phyloP scores from a whole-genome alignment of 2,888 invertebrate genomes.

The Endotricha flammealis region DNA sequence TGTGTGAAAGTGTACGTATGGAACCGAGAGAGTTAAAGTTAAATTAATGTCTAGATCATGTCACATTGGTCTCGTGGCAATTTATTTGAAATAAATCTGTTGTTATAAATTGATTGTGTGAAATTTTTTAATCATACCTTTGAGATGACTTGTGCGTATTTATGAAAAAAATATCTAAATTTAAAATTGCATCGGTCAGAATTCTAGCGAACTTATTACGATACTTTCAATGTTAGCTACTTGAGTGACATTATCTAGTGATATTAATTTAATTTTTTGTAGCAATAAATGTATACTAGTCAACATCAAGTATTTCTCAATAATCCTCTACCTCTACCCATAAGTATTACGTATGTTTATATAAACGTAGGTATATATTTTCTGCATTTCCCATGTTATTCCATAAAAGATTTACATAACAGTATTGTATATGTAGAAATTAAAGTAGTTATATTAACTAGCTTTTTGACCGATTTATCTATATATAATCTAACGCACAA shows the following conservation, averaged over 20 bases:
- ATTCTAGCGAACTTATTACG: constrained; percentile 53
- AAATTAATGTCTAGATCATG: constrained; percentile 80
- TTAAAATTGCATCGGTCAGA: constrained; percentile 60
- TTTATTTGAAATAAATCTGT: constrained; percentile 77
- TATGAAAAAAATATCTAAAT: constrained; percentile 28
- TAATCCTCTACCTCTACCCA: constrained; percentile 45
- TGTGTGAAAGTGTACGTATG: constrained; percentile 74
- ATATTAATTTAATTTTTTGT: constrained; percentile 72
- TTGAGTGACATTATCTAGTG: constrained; percentile 75
- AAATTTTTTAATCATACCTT: constrained; percentile 67
- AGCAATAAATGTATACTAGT: constrained; percentile 68
- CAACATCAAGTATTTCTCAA: constrained; percentile 60
- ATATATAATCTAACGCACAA: constrained; percentile 71
- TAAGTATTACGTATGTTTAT: constrained; percentile 41
- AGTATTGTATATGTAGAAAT: constrained; percentile 51
- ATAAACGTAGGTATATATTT: constrained; percentile 34
- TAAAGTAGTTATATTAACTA: constrained; percentile 58
- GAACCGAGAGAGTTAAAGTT: constrained; percentile 67
- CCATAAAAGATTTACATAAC: constrained; percentile 38
- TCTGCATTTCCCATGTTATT: constrained; percentile 35
- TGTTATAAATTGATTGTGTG: constrained; percentile 68
- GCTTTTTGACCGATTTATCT: constrained; percentile 75
- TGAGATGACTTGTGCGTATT: constrained; percentile 63
- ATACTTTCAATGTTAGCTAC: constrained; percentile 44
- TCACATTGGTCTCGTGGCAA: constrained; percentile 78